These are phyloP conservation scores for Dolichomitus sp. DNA, from an alignment of 2,888 invertebrate species.

Conservation along the genomic window DNA sequence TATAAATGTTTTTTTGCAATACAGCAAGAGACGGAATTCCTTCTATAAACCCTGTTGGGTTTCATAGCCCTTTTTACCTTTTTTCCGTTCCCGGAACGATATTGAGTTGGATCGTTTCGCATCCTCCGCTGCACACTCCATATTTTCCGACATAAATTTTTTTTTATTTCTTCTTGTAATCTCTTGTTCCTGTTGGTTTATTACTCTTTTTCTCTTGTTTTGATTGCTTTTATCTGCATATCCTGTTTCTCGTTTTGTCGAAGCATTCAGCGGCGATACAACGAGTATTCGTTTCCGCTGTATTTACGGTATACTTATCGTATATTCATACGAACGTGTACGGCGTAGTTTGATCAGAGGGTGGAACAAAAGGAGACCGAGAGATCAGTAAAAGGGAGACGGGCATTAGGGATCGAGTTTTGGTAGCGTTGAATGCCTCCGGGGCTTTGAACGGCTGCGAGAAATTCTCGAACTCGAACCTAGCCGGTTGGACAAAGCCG, in stretches of 20 bases:
- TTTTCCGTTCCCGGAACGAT: slow-evolving; percentile 13
- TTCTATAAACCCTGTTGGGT: slow-evolving; percentile 14
- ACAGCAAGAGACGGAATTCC: not conserved
- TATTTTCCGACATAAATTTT: slow-evolving; percentile 17
- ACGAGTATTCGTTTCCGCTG: not conserved
- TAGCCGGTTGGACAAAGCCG: slow-evolving; percentile 4
- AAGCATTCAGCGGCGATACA: not conserved
- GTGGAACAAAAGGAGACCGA: not conserved
- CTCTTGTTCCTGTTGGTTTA: not conserved
- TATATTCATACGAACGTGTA: slow-evolving; percentile 20
- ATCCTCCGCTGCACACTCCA: slow-evolving; percentile 3
- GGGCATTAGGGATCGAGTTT: slow-evolving; percentile 54
- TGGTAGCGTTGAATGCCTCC: slow-evolving; percentile 52
- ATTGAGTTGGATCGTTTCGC: slow-evolving; percentile 21
- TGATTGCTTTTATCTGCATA: not conserved
- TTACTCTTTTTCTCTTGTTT: not conserved
- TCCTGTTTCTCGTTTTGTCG: not conserved
- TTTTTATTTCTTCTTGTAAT: not conserved
- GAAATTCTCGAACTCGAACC: slow-evolving; percentile 48
- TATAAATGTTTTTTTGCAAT: not conserved
- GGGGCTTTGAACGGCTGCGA: slow-evolving; percentile 53
- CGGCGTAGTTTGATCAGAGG: slow-evolving; percentile 25
- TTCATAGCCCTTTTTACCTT: not conserved
- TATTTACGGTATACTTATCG: slow-evolving; percentile 13
- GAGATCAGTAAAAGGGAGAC: slow-evolving; percentile 19